phyloP scores from a whole-genome alignment of 2,113 vertebrate species.

The Chroicocephalus ridibundus region DNA sequence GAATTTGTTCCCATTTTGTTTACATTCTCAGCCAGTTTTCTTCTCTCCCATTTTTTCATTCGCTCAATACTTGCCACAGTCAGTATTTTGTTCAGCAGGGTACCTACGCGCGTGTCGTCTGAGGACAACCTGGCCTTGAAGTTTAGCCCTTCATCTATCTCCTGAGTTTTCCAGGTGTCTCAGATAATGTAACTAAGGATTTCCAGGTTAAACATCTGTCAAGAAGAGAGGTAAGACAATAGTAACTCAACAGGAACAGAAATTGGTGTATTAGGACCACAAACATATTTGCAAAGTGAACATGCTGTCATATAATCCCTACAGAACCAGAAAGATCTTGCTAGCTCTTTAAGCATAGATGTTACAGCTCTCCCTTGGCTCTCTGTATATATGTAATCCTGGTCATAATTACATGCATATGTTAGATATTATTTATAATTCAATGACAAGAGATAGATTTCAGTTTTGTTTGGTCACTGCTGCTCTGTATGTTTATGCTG shows the following conservation, averaged over 20 bases:
- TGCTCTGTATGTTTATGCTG: not conserved
- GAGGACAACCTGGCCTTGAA: not conserved
- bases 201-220: not conserved
- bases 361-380: not conserved
- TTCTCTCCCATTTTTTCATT: not conserved
- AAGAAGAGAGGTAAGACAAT: not conserved
- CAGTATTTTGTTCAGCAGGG: not conserved
- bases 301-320: not conserved
- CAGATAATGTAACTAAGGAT: not conserved
- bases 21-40: not conserved
- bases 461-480: not conserved
- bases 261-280: not conserved
- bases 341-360: not conserved
- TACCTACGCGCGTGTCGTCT: rapidly evolving
- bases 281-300: not conserved
- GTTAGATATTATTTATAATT: constrained; percentile 25
- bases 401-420: not conserved
- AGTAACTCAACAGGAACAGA: not conserved
- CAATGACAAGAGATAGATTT: not conserved
- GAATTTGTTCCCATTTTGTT: not conserved
- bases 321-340: not conserved
- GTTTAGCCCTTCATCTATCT: not conserved
- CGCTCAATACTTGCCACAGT: not conserved
- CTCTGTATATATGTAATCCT: not conserved
- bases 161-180: not conserved